A percentile compares a stretch with the other conserved stretches of the same genome.
Conservation (phyloP, 2,113 vertebrate genomes). For the Lasiurus cinereus region DNA sequence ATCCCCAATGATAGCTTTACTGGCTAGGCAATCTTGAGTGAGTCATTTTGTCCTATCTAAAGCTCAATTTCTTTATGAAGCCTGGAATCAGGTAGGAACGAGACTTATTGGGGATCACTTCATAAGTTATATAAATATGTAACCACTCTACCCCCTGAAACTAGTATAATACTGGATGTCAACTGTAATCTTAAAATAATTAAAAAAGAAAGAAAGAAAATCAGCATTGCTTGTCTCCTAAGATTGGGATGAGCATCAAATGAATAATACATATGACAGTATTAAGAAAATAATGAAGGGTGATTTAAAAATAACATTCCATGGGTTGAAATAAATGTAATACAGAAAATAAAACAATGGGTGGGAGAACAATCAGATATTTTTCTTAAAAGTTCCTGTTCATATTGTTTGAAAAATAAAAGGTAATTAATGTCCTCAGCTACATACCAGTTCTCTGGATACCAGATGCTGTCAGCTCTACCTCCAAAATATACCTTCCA, state of each 20-base stretch:
- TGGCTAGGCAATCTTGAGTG: background rate
- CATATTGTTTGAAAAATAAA: conserved; percentile 37
- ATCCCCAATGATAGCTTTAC: background rate
- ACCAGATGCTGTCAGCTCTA: background rate
- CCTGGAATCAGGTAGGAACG: background rate
- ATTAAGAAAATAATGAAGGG: background rate
- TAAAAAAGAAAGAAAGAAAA: background rate
- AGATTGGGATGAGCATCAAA: background rate
- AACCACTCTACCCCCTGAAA: background rate
- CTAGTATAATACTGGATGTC: background rate
- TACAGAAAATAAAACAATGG: background rate
- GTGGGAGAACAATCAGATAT: background rate
- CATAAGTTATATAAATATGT: background rate
- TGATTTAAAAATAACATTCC: background rate
- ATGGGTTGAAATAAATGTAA: background rate
- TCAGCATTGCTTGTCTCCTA: background rate
- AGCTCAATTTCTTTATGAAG: conserved; percentile 1
- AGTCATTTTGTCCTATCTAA: background rate
- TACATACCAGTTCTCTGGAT: conserved; percentile 1
- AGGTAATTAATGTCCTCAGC: background rate
- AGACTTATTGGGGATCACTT: background rate
- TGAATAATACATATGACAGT: background rate
- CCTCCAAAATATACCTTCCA: background rate
- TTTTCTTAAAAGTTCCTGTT: background rate
- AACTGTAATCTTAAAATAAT: background rate